Percentiles rank a stretch among this genome's conserved stretches.
phyloP scores from a whole-genome alignment of 2,797 vertebrate genomes.

The Hyperoplus immaculatus region DNA sequence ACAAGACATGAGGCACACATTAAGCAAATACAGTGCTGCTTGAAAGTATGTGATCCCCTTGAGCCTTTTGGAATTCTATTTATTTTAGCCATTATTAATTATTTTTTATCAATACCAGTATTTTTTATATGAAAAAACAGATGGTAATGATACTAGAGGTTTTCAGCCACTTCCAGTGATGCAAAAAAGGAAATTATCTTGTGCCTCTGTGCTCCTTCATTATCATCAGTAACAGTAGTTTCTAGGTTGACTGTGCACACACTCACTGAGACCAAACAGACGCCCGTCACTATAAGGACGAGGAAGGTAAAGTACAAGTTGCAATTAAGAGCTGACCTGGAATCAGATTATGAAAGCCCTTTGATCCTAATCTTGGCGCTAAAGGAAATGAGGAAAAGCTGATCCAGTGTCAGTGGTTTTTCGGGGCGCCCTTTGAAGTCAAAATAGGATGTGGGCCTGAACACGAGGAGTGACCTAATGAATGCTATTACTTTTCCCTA shows the following conservation, averaged over 20 bases:
- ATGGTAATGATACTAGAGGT: neutral
- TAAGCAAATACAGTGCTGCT: neutral
- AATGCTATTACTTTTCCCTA: conserved; percentile 42
- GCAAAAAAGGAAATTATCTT: neutral
- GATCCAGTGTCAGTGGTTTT: conserved; percentile 69
- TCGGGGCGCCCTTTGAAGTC: conserved; percentile 71
- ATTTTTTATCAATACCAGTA: too few species aligned
- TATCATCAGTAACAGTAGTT: neutral
- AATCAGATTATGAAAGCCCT: conserved; percentile 68
- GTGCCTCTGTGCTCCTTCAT: neutral
- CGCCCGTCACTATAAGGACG: conserved; percentile 17
- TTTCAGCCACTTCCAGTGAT: too few species aligned
- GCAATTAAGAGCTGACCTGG: conserved; percentile 64
- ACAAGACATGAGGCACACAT: neutral
- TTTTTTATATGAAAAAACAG: neutral
- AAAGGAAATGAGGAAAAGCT: conserved; percentile 73
- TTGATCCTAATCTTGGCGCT: conserved; percentile 75
- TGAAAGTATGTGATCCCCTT: too few species aligned
- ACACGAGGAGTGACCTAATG: conserved; percentile 63
- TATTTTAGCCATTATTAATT: too few species aligned
- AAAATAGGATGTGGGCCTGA: conserved; percentile 43
- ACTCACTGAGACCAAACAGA: conserved; percentile 1
- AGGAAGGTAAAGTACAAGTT: conserved; percentile 51
- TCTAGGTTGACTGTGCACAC: neutral
- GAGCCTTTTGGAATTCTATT: too few species aligned